Evolutionary conservation across 2,888 invertebrate species (phyloP).

Genomic region (Operophtera brumata): DNA sequence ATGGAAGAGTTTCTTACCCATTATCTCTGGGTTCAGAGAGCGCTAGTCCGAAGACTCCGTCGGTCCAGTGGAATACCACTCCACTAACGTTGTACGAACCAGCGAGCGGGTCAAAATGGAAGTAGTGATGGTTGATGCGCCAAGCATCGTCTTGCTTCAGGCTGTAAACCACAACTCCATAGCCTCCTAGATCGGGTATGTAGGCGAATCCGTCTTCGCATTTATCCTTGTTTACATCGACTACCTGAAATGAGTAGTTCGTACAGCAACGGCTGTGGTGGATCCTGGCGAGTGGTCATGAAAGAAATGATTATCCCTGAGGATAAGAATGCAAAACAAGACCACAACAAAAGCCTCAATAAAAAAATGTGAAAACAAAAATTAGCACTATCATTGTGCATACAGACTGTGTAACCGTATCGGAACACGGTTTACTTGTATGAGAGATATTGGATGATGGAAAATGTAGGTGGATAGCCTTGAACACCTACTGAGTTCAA

Average conservation of each 20-base stretch:
- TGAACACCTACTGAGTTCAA: too few species aligned
- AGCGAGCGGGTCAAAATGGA: conserved; percentile 89
- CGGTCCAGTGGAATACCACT: conserved; percentile 92
- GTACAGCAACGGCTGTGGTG: too few species aligned
- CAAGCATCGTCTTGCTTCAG: conserved; percentile 87
- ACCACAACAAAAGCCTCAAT: too few species aligned
- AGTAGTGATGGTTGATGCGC: conserved; percentile 89
- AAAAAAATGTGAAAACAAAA: too few species aligned
- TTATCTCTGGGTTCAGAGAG: conserved; percentile 81
- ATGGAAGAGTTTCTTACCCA: conserved; percentile 59
- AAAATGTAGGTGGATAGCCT: too few species aligned
- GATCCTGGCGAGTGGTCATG: too few species aligned
- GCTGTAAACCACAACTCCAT: conserved; percentile 89
- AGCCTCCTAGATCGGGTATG: conserved; percentile 87
- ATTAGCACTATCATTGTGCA: too few species aligned
- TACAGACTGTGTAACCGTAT: too few species aligned
- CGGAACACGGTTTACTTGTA: too few species aligned
- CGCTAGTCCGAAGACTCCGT: conserved; percentile 89
- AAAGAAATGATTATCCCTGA: too few species aligned
- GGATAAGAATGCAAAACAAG: too few species aligned
- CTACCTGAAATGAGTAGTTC: conserved; percentile 73
- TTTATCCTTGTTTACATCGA: conserved; percentile 84
- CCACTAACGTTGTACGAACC: conserved; percentile 89
- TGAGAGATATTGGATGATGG: too few species aligned
- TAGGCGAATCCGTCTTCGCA: conserved; percentile 90